Conservation (phyloP, 2,888 invertebrate species). For the Deilephila elpenor region DNA sequence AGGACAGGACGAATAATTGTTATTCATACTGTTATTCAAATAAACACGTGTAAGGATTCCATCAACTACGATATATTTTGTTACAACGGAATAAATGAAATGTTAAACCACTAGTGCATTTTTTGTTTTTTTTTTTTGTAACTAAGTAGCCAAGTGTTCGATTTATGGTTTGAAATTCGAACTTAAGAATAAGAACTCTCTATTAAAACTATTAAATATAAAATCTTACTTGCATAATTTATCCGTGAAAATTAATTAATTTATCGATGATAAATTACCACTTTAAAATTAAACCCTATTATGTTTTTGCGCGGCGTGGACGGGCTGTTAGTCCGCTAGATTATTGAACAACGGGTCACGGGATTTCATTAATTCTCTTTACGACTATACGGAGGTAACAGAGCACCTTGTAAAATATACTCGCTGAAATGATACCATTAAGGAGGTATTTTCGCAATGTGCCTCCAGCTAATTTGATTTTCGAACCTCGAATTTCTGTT, state of each 20-base stretch:
- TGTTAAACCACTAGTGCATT: no score
- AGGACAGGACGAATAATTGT: no score
- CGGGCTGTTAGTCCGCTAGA: constrained; percentile 41
- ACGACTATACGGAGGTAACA: constrained; percentile 49
- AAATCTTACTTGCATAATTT: not conserved
- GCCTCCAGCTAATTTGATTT: constrained; percentile 51
- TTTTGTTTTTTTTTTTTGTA: no score
- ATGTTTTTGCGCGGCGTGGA: not conserved
- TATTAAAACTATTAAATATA: not conserved
- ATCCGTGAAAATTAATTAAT: not conserved
- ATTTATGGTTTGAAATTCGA: no score
- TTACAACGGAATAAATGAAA: no score
- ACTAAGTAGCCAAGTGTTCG: no score
- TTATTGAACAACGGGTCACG: constrained; percentile 43
- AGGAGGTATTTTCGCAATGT: constrained; percentile 46
- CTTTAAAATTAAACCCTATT: not conserved
- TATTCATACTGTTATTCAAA: no score
- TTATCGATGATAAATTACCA: constrained; percentile 3
- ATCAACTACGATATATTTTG: no score
- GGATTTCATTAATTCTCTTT: constrained; percentile 64
- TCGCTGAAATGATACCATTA: constrained; percentile 43
- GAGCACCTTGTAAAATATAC: constrained; percentile 52
- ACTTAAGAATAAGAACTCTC: no score
- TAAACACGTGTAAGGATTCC: no score
- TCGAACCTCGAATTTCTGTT: constrained; percentile 19